Evolutionary conservation across 2,797 vertebrate species (phyloP), one percentile per base, ranked within the genome.

Genomic region (Tapirus indicus): DNA sequence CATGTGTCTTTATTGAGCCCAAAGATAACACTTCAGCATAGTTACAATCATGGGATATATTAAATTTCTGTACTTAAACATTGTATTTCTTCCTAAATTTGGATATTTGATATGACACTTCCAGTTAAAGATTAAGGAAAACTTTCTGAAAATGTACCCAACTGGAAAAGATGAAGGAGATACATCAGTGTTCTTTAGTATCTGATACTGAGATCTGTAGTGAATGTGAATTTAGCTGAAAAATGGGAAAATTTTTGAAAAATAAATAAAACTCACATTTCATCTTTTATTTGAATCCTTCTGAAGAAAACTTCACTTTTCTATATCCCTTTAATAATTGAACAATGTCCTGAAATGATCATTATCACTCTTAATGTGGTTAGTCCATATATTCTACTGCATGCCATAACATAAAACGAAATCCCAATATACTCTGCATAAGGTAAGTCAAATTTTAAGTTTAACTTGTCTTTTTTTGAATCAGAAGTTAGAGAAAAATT

Each of bases 371-470:
- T 41, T 58, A 88, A 38, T n/a, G 32, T 77, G 35, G 44, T 52
- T 71, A 56, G 32, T 17, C 16, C 18, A 35, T 44, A 41, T 5
- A 66, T 64, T 32, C 27, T 66, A 88, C 7, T 17, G 14, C 25
- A 56, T 58, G 49, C 23, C 3, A 60, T 32, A 56, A 32, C 38
- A 82, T 14, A 60, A 82, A 68, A 64, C 41, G 10, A 74, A 56
- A 95, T 41, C 2, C 38, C 13, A 58, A 41, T n/a, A 52, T 77
- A 44, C 0, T 6, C 32, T 41, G 38, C 68, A 9, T 27, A 88
- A 82, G 84, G 94, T 92, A 95, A 92, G 68, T 88, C 7, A 74
- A 49, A 66, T 72, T 80, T 79, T 56, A 68, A 69, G 16, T 41
- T 71, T 71, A 88, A 88, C 7, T 66, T 75, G 12, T 49, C 49